These are phyloP conservation scores for Myotis lucifugus DNA, from an alignment of 2,113 vertebrate species.

Conservation along the genomic window DNA sequence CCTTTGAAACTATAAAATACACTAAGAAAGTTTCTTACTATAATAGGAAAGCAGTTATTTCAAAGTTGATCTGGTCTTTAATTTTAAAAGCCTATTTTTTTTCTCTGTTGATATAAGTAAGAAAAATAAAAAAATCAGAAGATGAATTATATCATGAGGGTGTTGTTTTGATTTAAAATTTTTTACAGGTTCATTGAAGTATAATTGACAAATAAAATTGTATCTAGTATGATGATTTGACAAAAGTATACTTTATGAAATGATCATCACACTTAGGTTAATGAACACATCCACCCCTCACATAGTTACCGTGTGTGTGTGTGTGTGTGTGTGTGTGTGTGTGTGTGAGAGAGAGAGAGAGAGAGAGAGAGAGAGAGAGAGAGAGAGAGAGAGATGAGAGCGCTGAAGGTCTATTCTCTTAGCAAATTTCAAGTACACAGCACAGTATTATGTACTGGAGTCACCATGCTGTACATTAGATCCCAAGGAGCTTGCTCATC, in stretches of 20 bases:
- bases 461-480: background rate
- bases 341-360: too few relatives aligned
- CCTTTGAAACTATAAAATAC: background rate
- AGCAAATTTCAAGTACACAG: background rate
- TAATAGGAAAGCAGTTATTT: background rate
- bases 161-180: background rate
- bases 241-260: background rate
- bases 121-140: slow-evolving; percentile 35
- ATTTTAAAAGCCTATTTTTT: background rate
- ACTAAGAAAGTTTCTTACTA: background rate
- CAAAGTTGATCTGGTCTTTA: background rate
- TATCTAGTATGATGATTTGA: background rate
- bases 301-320: background rate
- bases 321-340: too few relatives aligned
- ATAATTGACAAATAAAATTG: background rate
- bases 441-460: background rate
- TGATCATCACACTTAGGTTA: background rate
- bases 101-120: background rate
- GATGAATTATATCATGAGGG: background rate
- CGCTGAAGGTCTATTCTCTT: background rate
- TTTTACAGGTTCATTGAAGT: background rate
- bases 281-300: background rate
- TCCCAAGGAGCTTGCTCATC: background rate
- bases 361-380: too few relatives aligned
- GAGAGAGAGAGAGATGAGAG: background rate